Base-by-base conservation (phyloP, 2,888 invertebrate genomes). In the Dasypolia templi region DNA sequence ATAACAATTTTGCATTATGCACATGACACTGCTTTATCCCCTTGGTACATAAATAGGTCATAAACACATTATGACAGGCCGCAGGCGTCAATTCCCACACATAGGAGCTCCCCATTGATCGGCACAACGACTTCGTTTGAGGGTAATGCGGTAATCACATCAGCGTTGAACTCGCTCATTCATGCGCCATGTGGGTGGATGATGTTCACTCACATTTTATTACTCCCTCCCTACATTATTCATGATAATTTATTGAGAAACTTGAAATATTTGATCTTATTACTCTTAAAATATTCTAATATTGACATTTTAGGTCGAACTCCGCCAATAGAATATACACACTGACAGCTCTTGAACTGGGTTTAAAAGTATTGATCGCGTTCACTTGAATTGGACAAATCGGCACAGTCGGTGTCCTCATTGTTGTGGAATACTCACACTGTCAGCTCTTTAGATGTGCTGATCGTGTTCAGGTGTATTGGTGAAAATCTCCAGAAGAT, bases 81-180 rank as follows among this genome's bases (percentile, higher is more conserved):
- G n/a, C 42, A 26, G 35, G 49, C 49, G 22, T 73, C 6, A 74
- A 29, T 53, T 46, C 59, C 22, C 51, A 14, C 22, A 32, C 58
- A 53, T 0, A 53, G 14, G 4, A 42, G 39, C 29, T 29, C n/a
- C 61, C 35, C 56, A 56, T 62, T 77, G 55, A 62, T 53, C 42
- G 49, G 29, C 39, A 77, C 26, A 39, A 17, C 32, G 63, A 55
- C 46, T 46, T n/a, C 39, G 22, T 64, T 59, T 55, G 56, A 39
- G 82, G n/a, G 67, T 81, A 64, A 81, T 29, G 46, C 53, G 53
- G 62, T 81, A 78, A 81, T 81, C 76, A n/a, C 46, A 67, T 81
- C 78, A 82, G 32, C 14, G n/a, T 51, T 22, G 49, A 59, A 62
- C 65, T 65, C 69, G 32, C n/a, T 78, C 77, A 81, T 29, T 46